Percentiles rank a stretch among this genome's conserved stretches.
Conservation (phyloP, 2,888 invertebrate genomes). For the Xestia sexstrigata region DNA sequence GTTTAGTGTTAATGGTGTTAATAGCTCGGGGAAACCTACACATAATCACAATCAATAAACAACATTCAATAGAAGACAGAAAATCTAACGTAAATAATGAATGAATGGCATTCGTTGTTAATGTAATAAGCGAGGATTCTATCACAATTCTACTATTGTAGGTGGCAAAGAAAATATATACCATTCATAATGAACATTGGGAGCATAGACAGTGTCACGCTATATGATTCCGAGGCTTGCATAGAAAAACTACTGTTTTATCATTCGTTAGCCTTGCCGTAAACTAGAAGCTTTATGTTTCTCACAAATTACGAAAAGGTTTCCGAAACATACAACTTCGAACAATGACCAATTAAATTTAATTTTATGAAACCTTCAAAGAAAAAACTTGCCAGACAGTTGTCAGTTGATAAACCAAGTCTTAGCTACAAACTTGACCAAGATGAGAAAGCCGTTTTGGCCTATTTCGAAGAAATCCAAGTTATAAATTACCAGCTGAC, state of each 20-base stretch:
- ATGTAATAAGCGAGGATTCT: neutral
- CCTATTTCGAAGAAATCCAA: constrained; percentile 23
- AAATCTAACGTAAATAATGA: neutral
- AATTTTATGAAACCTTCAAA: neutral
- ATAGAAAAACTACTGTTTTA: neutral
- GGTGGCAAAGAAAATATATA: constrained; percentile 3
- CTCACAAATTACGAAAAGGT: neutral
- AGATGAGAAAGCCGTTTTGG: constrained; percentile 34
- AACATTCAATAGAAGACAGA: neutral
- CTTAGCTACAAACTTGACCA: constrained; percentile 26
- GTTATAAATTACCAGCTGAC: constrained; percentile 4
- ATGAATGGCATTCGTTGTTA: neutral
- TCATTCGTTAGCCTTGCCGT: constrained; percentile 18
- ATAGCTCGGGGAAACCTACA: constrained; percentile 7
- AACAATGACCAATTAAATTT: constrained; percentile 17
- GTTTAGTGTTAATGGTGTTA: constrained; percentile 14
- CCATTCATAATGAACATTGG: constrained; percentile 16
- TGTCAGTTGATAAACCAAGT: constrained; percentile 3
- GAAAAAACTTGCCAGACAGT: neutral
- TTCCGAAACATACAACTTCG: constrained; percentile 2
- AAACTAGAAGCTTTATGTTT: constrained; percentile 4
- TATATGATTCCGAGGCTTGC: neutral
- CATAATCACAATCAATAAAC: neutral
- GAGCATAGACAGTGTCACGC: constrained; percentile 11
- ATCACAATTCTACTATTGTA: neutral